A percentile compares a stretch with the other conserved stretches of the same genome.
These are phyloP conservation scores for Papio anubis DNA, from an alignment of 2,113 vertebrate genomes.

Conservation along the genomic window DNA sequence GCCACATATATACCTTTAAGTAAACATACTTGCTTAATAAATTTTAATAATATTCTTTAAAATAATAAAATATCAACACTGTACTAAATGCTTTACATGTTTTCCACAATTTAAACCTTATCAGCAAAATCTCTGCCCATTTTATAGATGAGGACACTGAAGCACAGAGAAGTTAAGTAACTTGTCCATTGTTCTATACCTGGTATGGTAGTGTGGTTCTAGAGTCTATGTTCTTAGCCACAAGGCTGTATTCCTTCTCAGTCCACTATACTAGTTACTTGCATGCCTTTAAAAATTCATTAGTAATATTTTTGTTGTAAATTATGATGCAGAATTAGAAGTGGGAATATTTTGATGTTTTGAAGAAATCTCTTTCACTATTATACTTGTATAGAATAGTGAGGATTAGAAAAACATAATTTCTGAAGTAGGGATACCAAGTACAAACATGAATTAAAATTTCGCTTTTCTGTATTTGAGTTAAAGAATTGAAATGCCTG, in stretches of 20 bases:
- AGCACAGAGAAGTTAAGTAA: not conserved
- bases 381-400: not conserved
- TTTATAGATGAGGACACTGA: not conserved
- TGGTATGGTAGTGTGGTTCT: not conserved
- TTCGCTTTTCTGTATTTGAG: not conserved
- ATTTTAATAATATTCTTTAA: not conserved
- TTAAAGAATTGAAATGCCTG: slow-evolving; percentile 4
- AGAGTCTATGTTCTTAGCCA: not conserved
- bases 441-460: slow-evolving; percentile 6
- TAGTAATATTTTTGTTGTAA: not conserved
- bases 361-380: not conserved
- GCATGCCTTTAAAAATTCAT: not conserved
- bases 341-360: slow-evolving; percentile 10
- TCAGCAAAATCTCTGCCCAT: not conserved
- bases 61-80: not conserved
- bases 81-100: not conserved
- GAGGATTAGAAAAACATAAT: not conserved
- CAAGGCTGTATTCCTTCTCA: not conserved
- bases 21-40: not conserved
- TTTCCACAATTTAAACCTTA: not conserved
- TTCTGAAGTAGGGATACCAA: not conserved
- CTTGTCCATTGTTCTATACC: not conserved
- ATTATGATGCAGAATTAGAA: slow-evolving; percentile 19
- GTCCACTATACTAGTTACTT: not conserved
- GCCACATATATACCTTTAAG: not conserved